phyloP scores from a whole-genome alignment of 2,888 invertebrate species.

The Limnephilus rhombicus region DNA sequence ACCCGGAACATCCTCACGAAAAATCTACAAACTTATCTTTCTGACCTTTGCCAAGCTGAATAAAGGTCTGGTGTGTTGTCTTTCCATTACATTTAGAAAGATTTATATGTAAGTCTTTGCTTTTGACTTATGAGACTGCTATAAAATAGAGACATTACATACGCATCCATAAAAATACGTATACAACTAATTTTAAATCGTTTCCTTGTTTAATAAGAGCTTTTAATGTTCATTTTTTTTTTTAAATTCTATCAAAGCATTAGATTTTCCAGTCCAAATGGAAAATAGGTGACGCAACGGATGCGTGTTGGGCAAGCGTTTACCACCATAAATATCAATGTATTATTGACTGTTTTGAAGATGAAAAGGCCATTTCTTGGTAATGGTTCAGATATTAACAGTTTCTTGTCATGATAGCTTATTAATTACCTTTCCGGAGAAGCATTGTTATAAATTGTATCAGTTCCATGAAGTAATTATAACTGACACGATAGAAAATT shows the following conservation, averaged over 20 bases:
- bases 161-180: too few species aligned
- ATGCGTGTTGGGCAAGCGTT: neutral
- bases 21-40: too few species aligned
- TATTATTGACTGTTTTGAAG: neutral
- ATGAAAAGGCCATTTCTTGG: neutral
- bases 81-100: neutral
- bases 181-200: neutral
- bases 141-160: too few species aligned
- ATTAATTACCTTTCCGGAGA: neutral
- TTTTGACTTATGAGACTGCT: neutral
- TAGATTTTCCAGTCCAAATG: neutral
- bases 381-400: neutral
- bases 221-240: neutral
- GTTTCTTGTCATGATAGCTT: neutral
- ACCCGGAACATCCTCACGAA: too few species aligned
- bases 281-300: neutral
- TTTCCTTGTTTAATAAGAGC: neutral
- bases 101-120: neutral
- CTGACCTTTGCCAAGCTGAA: neutral
- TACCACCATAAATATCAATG: neutral
- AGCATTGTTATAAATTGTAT: too few species aligned
- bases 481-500: neutral
- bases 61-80: neutral
- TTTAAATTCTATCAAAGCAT: neutral
- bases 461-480: neutral